Evolutionary conservation across 2,113 vertebrate species (phyloP).

Genomic region (Psilopsiagon aymara): DNA sequence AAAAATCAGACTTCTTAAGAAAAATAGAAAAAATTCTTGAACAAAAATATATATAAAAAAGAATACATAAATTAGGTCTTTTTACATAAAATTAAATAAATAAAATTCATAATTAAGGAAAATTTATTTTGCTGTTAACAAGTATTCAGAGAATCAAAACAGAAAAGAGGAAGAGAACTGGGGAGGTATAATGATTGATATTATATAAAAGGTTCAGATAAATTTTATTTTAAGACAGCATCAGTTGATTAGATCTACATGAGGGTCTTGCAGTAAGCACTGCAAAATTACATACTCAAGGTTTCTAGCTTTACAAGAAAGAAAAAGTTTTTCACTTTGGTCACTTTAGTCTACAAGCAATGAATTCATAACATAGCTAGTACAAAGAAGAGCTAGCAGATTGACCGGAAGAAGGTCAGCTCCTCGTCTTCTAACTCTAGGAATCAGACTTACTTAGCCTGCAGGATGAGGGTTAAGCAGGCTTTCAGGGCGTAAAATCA

Average conservation of each 20-base stretch:
- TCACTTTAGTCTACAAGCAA: neutral
- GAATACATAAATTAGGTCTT: neutral
- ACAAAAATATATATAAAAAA: neutral
- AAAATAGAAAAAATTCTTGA: neutral
- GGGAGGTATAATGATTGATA: neutral
- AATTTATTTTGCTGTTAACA: neutral
- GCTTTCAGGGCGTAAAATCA: neutral
- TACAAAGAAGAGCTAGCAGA: neutral
- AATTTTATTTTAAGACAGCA: neutral
- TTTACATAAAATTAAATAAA: neutral
- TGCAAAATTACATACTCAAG: neutral
- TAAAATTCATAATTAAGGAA: neutral
- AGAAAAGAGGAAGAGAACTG: neutral
- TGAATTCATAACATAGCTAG: neutral
- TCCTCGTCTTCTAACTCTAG: neutral
- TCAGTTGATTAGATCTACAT: neutral
- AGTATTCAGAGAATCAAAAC: neutral
- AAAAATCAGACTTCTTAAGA: neutral
- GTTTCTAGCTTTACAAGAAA: neutral
- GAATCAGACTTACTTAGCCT: neutral
- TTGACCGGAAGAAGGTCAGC: neutral
- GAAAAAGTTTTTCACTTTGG: neutral
- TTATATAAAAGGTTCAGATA: neutral
- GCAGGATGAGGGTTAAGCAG: neutral
- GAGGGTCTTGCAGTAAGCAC: neutral